Evolutionary conservation across 2,888 invertebrate genomes (phyloP), one percentile per base, ranked within the genome.

Genomic region (Nesidiocoris tenuis): DNA sequence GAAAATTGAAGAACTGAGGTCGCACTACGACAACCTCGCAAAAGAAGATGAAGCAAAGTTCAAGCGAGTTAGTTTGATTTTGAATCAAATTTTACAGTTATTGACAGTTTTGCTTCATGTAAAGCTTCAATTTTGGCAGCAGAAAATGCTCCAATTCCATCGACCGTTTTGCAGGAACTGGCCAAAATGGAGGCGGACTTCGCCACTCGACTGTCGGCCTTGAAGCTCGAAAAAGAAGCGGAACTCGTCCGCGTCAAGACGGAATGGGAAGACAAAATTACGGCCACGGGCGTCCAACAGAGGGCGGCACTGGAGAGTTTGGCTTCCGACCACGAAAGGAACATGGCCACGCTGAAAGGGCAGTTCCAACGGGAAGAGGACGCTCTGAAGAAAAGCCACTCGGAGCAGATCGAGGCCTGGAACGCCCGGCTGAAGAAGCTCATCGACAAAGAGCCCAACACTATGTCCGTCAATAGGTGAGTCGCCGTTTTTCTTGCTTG

Each of bases 321-420:
- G n/a, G 82, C 86, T 56, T 85, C 87, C 78, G 87, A 87, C 74
- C 88, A 88, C 80, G 85, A 86, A 80, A 84, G 85, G 0, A 86
- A 86, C 5, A 80, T 88, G 57, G 88, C 88, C 25, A 83, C 86
- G 22, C 81, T 89, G 12, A 74, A 78, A 65, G 61, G 65, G 57
- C 78, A 80, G 68, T 78, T 76, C 25, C 71, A 76, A 24, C 70
- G 78, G 71, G 79, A 80, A 77, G 77, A 84, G 85, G 79, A 86
- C 86, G 79, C 88, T 19, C 23, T 79, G 54, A 78, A 78, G 54
- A 65, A 67, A 24, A 76, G 88, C 78, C 90, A 90, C 80, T 85
- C 85, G 0, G 85, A 87, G 0, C 86, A 87, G 77, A 84, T 90
- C 17, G 88, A 89, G 1, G 87, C 87, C 19, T 81, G 91, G 76